These are phyloP conservation scores for Danaus chrysippus DNA, from an alignment of 2,888 invertebrate genomes.

Conservation along the genomic window DNA sequence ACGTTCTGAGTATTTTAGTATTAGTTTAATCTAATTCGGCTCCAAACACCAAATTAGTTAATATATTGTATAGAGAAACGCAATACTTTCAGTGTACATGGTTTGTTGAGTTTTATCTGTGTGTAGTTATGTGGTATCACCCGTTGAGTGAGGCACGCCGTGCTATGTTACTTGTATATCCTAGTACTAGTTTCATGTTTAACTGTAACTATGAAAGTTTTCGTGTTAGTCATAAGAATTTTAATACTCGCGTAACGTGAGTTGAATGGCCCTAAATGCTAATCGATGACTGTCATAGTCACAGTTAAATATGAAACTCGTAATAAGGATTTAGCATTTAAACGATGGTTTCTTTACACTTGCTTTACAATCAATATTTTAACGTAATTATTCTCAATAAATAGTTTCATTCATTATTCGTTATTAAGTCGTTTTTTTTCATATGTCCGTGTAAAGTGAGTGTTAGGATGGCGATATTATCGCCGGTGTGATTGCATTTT, in stretches of 20 bases:
- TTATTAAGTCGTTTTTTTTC: constrained; percentile 3
- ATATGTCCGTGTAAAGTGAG: constrained; percentile 18
- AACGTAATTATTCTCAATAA: too few relatives aligned
- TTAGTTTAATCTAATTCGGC: constrained; percentile 60
- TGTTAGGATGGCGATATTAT: constrained; percentile 25
- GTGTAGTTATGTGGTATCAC: constrained; percentile 47
- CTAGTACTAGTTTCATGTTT: constrained; percentile 48
- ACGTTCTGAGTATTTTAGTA: constrained; percentile 40
- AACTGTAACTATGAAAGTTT: constrained; percentile 53
- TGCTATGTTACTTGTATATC: constrained; percentile 41
- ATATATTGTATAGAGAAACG: constrained; percentile 69
- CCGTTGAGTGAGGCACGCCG: constrained; percentile 74
- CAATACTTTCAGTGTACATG: constrained; percentile 66
- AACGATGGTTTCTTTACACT: too few relatives aligned
- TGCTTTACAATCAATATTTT: too few relatives aligned
- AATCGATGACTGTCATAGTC: background rate
- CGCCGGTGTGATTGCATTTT: constrained; percentile 35
- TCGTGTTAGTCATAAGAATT: background rate
- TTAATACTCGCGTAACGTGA: constrained; percentile 3
- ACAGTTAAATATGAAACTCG: too few relatives aligned
- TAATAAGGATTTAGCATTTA: too few relatives aligned
- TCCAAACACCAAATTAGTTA: constrained; percentile 71
- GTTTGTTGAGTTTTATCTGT: constrained; percentile 62
- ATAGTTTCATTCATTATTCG: background rate
- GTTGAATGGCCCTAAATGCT: background rate